These are phyloP conservation scores for Drosophila greeni DNA, from an alignment of 2,888 invertebrate species.

Conservation along the genomic window DNA sequence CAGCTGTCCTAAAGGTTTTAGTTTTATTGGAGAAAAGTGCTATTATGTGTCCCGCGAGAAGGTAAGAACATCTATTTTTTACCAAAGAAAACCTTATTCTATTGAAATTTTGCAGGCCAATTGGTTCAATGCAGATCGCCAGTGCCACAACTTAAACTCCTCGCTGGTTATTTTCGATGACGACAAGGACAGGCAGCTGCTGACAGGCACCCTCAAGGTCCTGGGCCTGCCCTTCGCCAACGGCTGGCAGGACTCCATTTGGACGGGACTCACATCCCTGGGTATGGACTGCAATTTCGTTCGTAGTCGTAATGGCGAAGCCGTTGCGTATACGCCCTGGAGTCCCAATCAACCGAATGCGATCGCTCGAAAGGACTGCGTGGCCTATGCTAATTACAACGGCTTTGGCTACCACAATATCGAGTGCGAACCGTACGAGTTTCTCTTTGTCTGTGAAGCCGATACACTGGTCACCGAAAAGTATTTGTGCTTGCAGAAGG, in stretches of 20 bases:
- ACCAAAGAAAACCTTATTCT: background rate
- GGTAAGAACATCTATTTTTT: background rate
- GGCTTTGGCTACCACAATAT: constrained; percentile 27
- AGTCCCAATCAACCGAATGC: constrained; percentile 16
- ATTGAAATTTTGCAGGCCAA: background rate
- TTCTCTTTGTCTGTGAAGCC: constrained; percentile 18
- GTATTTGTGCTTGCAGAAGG: constrained; percentile 19
- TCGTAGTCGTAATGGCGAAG: constrained; percentile 2
- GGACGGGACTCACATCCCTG: constrained; percentile 25
- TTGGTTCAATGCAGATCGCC: constrained; percentile 31
- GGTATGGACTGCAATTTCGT: constrained; percentile 9
- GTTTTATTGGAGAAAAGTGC: constrained; percentile 26
- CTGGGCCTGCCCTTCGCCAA: constrained; percentile 16
- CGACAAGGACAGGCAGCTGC: constrained; percentile 9
- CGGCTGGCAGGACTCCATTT: constrained; percentile 19
- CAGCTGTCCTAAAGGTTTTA: constrained; percentile 21
- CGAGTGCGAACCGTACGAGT: constrained; percentile 18
- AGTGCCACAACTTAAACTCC: constrained; percentile 18
- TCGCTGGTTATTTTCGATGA: constrained; percentile 16
- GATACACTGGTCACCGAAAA: constrained; percentile 7
- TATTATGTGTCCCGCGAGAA: constrained; percentile 18
- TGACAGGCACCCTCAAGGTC: constrained; percentile 11
- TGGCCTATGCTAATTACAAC: constrained; percentile 21
- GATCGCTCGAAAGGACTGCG: constrained; percentile 8
- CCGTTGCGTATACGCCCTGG: constrained; percentile 26